These are phyloP conservation scores for Progne subis DNA, from an alignment of 2,113 vertebrate genomes.

Conservation along the genomic window DNA sequence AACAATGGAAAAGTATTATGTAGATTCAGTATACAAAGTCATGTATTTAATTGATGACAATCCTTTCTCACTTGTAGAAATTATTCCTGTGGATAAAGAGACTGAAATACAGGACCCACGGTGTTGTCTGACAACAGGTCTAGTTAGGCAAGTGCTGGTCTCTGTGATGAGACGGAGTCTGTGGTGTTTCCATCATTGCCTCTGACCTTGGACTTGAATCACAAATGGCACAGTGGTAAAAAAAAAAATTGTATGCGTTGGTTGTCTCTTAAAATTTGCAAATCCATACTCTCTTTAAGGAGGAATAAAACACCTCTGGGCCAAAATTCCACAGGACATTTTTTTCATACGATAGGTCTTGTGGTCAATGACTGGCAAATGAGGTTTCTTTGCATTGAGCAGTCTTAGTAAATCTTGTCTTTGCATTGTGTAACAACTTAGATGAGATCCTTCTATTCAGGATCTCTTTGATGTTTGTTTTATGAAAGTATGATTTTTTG, in stretches of 20 bases:
- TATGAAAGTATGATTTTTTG: background rate
- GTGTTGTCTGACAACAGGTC: background rate
- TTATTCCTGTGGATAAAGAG: background rate
- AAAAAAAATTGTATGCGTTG: background rate
- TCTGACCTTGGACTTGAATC: background rate
- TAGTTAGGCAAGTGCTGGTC: background rate
- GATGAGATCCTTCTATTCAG: background rate
- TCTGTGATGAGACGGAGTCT: background rate
- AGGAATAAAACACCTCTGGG: background rate
- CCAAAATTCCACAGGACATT: rapidly evolving
- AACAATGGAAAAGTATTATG: background rate
- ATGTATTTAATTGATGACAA: background rate
- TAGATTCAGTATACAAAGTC: background rate
- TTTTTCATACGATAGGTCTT: rapidly evolving
- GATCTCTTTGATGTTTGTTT: background rate
- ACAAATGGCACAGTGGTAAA: background rate
- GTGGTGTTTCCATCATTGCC: background rate
- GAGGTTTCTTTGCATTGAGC: background rate
- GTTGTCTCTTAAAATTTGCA: background rate
- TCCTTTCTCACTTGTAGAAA: background rate
- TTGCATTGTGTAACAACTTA: background rate
- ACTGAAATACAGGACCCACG: background rate
- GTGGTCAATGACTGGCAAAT: background rate
- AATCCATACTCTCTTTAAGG: background rate
- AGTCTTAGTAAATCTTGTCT: background rate